Evolutionary conservation across 2,888 invertebrate species (phyloP), one percentile per base, ranked within the genome.

Genomic region (Stegana nigrithorax): DNA sequence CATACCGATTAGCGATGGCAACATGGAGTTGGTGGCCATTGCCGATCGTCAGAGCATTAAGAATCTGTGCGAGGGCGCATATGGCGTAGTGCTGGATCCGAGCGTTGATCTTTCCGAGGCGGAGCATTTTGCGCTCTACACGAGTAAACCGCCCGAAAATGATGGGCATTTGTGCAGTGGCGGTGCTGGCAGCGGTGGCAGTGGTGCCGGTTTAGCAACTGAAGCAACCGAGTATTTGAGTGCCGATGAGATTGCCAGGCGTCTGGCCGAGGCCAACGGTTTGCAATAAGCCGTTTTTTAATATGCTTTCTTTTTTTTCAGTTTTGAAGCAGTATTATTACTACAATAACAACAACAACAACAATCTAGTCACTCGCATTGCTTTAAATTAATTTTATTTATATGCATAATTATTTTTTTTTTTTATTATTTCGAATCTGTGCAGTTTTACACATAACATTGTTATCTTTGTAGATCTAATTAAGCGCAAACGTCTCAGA

Each of bases 41-140:
- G 85, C 86, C 19, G 86, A 86, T 69, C 81, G 85, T 0, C 86
- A 85, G 72, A 86, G 86, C 64, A 82, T 86, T 51, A 81, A 72
- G 66, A 85, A 85, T 69, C 64, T 86, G 17, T 86, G 85, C 61
- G 86, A 85, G 63, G 86, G 85, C 0, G 81, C 84, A 57, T 86
- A 78, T 44, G 85, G 84, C 25, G 85, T 86, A 2, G 72, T 82
- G 0, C 76, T 86, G 2, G 86, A 86, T 74, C 82, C 85, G 36
- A 89, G 89, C 57, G 86, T 91, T 44, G 93, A 93, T 72, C 84
- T 95, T 42, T 93, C 92, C 0, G 94, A 95, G 72, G 94, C 94
- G 0, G 95, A 95, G 80, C 93, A 95, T 80, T 95, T 94, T 84
- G 95, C 95, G 21, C 85, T 95, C 58, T 95, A 95, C 73, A 95